Conservation (phyloP, 2,888 invertebrate species). For the Drosophila flavopinicola region DNA sequence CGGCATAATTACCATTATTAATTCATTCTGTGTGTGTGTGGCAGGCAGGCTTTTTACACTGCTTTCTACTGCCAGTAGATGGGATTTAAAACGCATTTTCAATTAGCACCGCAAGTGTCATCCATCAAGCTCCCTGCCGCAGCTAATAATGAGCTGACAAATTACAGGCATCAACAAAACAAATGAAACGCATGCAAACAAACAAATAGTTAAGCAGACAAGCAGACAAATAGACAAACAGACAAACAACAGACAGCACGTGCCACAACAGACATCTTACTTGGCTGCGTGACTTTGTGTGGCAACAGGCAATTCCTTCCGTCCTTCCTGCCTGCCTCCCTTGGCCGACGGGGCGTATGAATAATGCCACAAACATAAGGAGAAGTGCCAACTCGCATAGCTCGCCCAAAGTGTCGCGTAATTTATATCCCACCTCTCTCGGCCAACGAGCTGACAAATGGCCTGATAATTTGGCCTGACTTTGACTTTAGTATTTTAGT, state of each 20-base stretch:
- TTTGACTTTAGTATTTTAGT: constrained; percentile 1
- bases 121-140: constrained; percentile 13
- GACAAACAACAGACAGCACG: constrained; percentile 27
- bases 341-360: constrained; percentile 19
- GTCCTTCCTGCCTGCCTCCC: no score
- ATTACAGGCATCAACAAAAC: constrained; percentile 35
- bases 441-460: constrained; percentile 37
- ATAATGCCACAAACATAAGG: constrained; percentile 34
- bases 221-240: constrained; percentile 11
- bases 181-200: constrained; percentile 13
- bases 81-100: constrained; percentile 26
- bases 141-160: constrained; percentile 47
- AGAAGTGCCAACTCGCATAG: constrained; percentile 37
- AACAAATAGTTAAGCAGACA: constrained; percentile 4
- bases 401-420: constrained; percentile 38
- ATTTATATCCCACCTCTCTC: constrained; percentile 43
- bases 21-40: neutral
- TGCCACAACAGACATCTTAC: constrained; percentile 32
- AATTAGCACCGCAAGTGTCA: constrained; percentile 39
- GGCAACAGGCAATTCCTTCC: constrained; percentile 39
- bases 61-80: neutral
- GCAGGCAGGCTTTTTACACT: neutral
- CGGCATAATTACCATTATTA: neutral
- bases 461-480: constrained; percentile 35
- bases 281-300: constrained; percentile 49